Conservation (phyloP, 2,113 vertebrate species). For the Chroicocephalus ridibundus region DNA sequence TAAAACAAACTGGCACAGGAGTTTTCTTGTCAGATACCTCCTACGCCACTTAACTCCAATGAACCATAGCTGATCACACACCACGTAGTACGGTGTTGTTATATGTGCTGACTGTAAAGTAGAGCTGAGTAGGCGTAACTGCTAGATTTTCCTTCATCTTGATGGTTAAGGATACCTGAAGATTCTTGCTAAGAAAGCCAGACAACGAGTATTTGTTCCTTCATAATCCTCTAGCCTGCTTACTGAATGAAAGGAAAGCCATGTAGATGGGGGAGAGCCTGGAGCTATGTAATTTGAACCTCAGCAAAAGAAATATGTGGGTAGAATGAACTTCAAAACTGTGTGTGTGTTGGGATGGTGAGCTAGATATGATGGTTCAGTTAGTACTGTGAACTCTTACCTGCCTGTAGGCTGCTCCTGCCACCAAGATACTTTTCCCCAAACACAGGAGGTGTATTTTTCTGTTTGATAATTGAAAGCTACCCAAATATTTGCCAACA, state of each 20-base stretch:
- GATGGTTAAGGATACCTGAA: neutral
- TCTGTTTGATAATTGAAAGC: neutral
- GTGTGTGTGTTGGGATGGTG: too few relatives aligned
- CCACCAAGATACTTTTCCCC: neutral
- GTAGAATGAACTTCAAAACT: neutral
- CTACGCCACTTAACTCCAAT: neutral
- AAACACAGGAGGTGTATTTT: accelerated
- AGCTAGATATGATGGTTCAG: neutral
- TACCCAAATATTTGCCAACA: neutral
- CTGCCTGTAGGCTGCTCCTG: neutral
- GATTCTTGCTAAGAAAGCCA: neutral
- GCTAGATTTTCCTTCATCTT: neutral
- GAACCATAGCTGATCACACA: neutral
- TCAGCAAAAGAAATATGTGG: neutral
- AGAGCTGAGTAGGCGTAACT: neutral
- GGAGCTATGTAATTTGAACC: neutral
- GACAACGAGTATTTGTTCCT: neutral
- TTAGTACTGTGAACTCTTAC: neutral
- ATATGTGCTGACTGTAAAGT: neutral
- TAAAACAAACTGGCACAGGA: neutral
- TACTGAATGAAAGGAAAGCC: neutral
- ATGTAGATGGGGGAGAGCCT: neutral
- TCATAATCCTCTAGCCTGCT: neutral
- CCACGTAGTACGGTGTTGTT: neutral
- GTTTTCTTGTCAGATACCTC: neutral